Evolutionary conservation across 1,140 invertebrate genomes (phyloP).

Genomic region (Monomorium pharaonis): DNA sequence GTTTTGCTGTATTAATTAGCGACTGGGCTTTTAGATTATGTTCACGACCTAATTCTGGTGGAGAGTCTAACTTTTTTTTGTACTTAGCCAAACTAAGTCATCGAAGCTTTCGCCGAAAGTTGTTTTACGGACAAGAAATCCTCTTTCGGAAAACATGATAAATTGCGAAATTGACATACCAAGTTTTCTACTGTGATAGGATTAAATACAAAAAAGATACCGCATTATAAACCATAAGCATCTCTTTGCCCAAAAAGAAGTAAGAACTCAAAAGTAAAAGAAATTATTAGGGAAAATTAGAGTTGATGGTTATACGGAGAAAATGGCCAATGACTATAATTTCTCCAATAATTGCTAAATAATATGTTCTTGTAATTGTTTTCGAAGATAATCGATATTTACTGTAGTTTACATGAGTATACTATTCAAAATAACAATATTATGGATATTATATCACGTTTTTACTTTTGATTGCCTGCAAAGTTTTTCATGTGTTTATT

Average conservation of each 20-base stretch:
- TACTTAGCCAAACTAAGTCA: slow-evolving; percentile 4
- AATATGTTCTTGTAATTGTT: too few relatives aligned
- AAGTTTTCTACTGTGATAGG: slow-evolving; percentile 17
- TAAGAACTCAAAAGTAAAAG: background rate
- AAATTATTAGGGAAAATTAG: too few relatives aligned
- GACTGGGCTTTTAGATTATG: background rate
- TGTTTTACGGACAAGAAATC: background rate
- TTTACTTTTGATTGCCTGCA: too few relatives aligned
- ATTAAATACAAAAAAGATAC: slow-evolving; percentile 37
- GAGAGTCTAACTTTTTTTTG: background rate
- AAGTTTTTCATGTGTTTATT: too few relatives aligned
- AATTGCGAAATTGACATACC: slow-evolving; percentile 19
- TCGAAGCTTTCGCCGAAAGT: slow-evolving; percentile 9
- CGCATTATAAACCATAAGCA: background rate
- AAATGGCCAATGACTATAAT: too few relatives aligned
- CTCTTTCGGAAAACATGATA: slow-evolving; percentile 30
- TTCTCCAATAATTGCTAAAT: too few relatives aligned
- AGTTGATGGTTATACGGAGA: too few relatives aligned
- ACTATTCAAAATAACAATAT: too few relatives aligned
- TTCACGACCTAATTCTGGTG: background rate
- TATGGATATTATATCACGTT: too few relatives aligned
- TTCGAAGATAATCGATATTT: too few relatives aligned
- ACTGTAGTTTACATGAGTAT: too few relatives aligned
- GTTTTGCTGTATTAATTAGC: slow-evolving; percentile 29
- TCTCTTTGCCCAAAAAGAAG: background rate